Evolutionary conservation across 2,113 vertebrate species (phyloP).

Genomic region (Vimba vimba): DNA sequence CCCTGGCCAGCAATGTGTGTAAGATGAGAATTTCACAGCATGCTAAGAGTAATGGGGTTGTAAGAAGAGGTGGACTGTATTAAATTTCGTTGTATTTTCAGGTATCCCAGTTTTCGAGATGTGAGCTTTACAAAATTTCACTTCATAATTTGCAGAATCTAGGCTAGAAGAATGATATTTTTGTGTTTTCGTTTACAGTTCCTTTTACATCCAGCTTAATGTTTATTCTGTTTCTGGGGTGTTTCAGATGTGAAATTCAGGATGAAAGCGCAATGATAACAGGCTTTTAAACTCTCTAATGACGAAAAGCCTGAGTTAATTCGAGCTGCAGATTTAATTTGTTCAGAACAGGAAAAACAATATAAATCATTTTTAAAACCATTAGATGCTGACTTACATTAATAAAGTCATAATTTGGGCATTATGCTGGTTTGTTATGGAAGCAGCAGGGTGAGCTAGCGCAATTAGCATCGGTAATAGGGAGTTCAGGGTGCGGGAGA

Average conservation of each 20-base stretch:
- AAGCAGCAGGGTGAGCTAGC: conserved; percentile 98
- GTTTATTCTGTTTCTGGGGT: conserved; percentile 84
- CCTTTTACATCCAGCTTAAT: background rate
- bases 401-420: conserved; percentile 99
- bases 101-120: conserved; percentile 82
- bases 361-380: conserved; percentile 99
- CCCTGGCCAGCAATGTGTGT: conserved; percentile 97
- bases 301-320: conserved; percentile 99
- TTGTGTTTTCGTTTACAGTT: background rate
- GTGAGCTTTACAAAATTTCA: background rate
- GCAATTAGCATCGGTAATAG: conserved; percentile 99
- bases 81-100: conserved; percentile 85
- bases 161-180: background rate
- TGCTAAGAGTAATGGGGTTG: conserved; percentile 90
- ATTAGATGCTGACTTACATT: conserved; percentile 99
- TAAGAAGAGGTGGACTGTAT: conserved; percentile 81
- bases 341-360: conserved; percentile 99
- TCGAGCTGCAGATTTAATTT: conserved; percentile 99
- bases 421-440: conserved; percentile 99
- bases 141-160: background rate
- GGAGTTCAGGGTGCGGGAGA: conserved; percentile 86
- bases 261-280: conserved; percentile 91
- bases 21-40: conserved; percentile 99
- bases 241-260: conserved; percentile 88
- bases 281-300: conserved; percentile 93